Evolutionary conservation across 2,113 vertebrate species (phyloP), one percentile per base, ranked within the genome.

Genomic region (Anoplopoma fimbria): DNA sequence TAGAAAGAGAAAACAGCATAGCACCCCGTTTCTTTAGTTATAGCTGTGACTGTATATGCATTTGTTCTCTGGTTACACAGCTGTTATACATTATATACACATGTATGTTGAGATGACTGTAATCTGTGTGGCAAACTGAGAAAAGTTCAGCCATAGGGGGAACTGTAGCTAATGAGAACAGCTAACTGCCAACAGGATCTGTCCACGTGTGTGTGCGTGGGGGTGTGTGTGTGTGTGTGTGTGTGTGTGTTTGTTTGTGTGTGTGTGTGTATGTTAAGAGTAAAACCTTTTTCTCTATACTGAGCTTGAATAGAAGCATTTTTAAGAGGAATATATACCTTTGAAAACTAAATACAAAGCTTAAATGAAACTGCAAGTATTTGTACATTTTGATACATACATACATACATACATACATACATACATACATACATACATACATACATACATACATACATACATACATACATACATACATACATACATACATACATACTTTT

Each of bases 151-250:
- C 27, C 57, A 31, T 69, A 0, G 29, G n/a, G 33, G 45, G 21
- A 33, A 47, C 1, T 4, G 6, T 14, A 36, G 53, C 61, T 60
- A 58, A 69, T 1, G 9, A 58, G 55, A 77, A 49, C 10, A 36
- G 38, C 58, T 62, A 72, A 67, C 75, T 65, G 87, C 34, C 58
- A 77, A 70, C 63, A 60, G 45, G 25, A 53, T 53, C 23, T 2
- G 9, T 9, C 21, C n/a, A 23, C 49, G 21, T 51, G 49, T 51
- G 49, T 51, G 49, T 51, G 49, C 19, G 45, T 47, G 45, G n/a
- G n/a, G n/a, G n/a, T 42, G 40, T 42, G 40, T 42, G 40, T 42
- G 40, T 42, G 40, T 47, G 45, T 36, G 36, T 36, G 36, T 36
- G 36, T 36, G 36, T 36, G 36, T 36, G 36, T 36, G 36, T 36